Evolutionary conservation across 2,797 vertebrate genomes (phyloP).

Genomic region (Phrynocephalus forsythii): DNA sequence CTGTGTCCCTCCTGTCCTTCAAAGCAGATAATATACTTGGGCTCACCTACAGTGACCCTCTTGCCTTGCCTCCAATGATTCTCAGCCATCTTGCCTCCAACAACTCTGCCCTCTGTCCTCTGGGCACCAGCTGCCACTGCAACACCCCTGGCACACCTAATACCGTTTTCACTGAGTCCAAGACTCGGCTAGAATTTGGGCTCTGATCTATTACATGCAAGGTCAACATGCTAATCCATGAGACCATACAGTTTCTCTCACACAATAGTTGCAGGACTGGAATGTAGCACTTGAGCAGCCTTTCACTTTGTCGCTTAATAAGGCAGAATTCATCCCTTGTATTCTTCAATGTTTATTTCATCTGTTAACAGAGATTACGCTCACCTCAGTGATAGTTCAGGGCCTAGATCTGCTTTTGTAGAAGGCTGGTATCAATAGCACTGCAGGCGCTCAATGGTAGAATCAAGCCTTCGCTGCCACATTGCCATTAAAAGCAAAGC

Average conservation of each 20-base stretch:
- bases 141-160: not conserved
- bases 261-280: not conserved
- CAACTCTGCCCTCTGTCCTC: too few relatives aligned
- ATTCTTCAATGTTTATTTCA: constrained; percentile 36
- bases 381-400: accelerated
- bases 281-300: not conserved
- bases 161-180: not conserved
- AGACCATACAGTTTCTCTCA: not conserved
- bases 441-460: constrained; percentile 33
- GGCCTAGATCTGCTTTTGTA: constrained; percentile 24
- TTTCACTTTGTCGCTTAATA: constrained; percentile 3
- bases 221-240: not conserved
- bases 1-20: too few relatives aligned
- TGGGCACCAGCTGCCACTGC: too few relatives aligned
- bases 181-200: not conserved
- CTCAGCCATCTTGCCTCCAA: too few relatives aligned
- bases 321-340: not conserved
- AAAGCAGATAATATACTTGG: too few relatives aligned
- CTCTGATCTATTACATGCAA: not conserved
- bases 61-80: too few relatives aligned
- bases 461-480: constrained; percentile 44
- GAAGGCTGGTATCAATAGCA: not conserved
- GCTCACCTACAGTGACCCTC: too few relatives aligned
- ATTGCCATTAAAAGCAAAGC: constrained; percentile 43
- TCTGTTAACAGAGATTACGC: constrained; percentile 11